A percentile compares a stretch with the other conserved stretches of the same genome.
phyloP scores from a whole-genome alignment of 2,113 vertebrate genomes.

The Ophthalmolycus amberensis region DNA sequence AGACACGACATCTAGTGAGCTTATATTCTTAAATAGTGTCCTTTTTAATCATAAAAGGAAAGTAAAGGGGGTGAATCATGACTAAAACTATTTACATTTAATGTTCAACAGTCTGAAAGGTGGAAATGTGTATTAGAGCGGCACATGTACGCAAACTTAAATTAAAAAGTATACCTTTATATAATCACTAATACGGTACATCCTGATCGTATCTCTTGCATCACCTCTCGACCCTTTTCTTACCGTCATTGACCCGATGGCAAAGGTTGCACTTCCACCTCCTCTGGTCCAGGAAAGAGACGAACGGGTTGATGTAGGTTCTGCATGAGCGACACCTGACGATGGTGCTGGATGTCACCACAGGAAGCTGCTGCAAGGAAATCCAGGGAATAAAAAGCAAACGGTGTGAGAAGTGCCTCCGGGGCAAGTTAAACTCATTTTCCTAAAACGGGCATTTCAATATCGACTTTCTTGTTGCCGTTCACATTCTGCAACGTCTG shows the following conservation, averaged over 20 bases:
- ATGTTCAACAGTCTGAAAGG: neutral
- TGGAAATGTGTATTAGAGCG: neutral
- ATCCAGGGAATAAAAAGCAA: conserved; percentile 39
- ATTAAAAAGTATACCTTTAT: neutral
- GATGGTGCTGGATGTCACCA: conserved; percentile 97
- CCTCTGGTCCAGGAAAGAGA: conserved; percentile 94
- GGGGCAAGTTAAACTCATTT: neutral
- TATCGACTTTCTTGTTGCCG: conserved; percentile 26
- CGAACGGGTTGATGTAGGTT: conserved; percentile 98
- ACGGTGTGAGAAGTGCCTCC: neutral
- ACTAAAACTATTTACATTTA: neutral
- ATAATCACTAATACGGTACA: neutral
- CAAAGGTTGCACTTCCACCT: conserved; percentile 98
- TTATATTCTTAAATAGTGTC: neutral
- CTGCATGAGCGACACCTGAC: conserved; percentile 97
- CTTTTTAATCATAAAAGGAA: neutral
- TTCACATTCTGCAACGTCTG: conserved; percentile 6
- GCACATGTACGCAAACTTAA: neutral
- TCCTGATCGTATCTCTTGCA: neutral
- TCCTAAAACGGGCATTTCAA: conserved; percentile 14
- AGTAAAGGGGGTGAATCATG: neutral
- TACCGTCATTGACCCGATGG: conserved; percentile 96
- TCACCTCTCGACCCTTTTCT: conserved; percentile 5
- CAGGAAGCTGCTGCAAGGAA: conserved; percentile 90
- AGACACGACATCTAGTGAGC: conserved; percentile 5